Evolutionary conservation across 1,140 invertebrate genomes (phyloP).

Genomic region (Bombus affinis): DNA sequence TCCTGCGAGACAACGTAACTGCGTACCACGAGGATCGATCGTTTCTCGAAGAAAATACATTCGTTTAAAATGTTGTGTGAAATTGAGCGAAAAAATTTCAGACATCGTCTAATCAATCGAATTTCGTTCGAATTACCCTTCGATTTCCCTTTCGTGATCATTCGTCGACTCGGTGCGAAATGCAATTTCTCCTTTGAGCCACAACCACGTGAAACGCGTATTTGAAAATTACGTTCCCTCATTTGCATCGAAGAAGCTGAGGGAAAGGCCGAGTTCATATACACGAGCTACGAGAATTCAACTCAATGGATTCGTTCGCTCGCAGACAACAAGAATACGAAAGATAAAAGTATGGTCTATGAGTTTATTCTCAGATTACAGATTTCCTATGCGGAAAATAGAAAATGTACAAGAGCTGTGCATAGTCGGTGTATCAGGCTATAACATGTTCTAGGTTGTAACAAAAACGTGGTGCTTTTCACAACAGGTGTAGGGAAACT

Average conservation of each 20-base stretch:
- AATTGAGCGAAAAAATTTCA: no score
- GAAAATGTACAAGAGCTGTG: neutral
- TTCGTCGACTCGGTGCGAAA: neutral
- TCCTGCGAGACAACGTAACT: neutral
- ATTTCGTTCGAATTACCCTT: neutral
- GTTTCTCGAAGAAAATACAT: neutral
- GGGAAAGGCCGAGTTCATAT: no score
- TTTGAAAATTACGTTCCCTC: conserved; percentile 13
- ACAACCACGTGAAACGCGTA: neutral
- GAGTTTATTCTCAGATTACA: neutral
- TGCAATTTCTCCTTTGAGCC: no score
- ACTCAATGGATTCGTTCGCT: neutral
- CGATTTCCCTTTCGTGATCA: neutral
- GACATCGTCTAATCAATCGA: no score
- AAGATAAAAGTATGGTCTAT: neutral
- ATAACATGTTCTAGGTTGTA: no score
- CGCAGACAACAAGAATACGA: no score
- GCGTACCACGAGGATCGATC: neutral
- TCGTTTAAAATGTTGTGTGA: neutral
- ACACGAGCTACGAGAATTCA: no score
- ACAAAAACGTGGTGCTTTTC: no score
- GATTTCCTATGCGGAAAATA: neutral
- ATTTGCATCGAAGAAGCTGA: conserved; percentile 21
- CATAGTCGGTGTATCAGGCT: no score
- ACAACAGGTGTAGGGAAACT: neutral